Percentiles rank a stretch among this genome's conserved stretches.
Conservation (phyloP, 1,140 invertebrate species). For the Spodoptera frugiperda region DNA sequence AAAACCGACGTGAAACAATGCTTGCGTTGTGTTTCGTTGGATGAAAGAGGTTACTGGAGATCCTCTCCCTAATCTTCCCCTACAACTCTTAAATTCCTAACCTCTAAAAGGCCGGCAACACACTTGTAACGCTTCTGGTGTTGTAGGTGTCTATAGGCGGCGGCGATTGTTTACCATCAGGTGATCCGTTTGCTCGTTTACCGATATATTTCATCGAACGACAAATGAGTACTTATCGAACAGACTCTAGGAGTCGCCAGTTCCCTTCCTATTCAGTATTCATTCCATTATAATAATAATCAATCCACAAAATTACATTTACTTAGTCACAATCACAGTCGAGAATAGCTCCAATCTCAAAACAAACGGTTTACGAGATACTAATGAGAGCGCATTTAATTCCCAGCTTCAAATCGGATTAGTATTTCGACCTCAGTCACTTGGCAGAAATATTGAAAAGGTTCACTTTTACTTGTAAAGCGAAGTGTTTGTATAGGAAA, state of each 20-base stretch:
- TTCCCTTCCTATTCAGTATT: background rate
- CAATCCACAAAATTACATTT: constrained; percentile 9
- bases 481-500: background rate
- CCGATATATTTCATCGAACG: background rate
- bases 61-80: no score
- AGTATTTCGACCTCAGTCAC: constrained; percentile 11
- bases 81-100: no score
- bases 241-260: background rate
- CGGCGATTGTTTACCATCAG: no score
- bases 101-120: no score
- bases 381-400: constrained; percentile 32
- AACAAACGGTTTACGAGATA: constrained; percentile 33
- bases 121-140: no score
- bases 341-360: constrained; percentile 12
- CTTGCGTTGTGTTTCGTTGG: no score
- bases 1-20: no score
- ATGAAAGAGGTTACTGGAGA: no score
- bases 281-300: constrained; percentile 24
- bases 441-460: background rate
- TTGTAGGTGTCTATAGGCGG: no score
- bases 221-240: constrained; percentile 5
- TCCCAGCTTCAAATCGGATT: constrained; percentile 31
- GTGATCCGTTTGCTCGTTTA: no score
- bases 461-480: background rate
- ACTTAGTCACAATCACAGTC: constrained; percentile 7